A percentile compares a stretch with the other conserved stretches of the same genome.
Evolutionary conservation across 2,888 invertebrate genomes (phyloP).

Genomic region (Parascotia fuliginaria): DNA sequence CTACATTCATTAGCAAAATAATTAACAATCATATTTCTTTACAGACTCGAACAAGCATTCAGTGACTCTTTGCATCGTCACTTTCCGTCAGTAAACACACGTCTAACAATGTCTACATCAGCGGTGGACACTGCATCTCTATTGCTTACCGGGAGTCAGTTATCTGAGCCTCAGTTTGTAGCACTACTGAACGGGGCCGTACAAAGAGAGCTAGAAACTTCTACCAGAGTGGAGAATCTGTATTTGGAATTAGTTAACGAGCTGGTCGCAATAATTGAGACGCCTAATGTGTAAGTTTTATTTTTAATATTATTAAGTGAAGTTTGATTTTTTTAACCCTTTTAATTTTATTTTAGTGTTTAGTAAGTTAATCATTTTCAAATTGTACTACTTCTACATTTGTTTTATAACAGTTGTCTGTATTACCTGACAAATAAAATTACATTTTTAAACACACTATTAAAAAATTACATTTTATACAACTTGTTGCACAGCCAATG

Average conservation of each 20-base stretch:
- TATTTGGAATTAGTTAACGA: slow-evolving; percentile 86
- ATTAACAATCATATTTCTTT: too few relatives aligned
- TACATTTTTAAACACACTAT: too few relatives aligned
- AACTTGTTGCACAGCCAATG: slow-evolving; percentile 87
- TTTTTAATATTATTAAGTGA: neutral
- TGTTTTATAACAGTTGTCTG: too few relatives aligned
- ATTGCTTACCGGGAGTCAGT: slow-evolving; percentile 72
- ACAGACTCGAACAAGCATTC: slow-evolving; percentile 84
- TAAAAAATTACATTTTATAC: neutral
- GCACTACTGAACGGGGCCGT: slow-evolving; percentile 57
- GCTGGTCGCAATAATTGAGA: slow-evolving; percentile 79
- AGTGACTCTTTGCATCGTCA: slow-evolving; percentile 84
- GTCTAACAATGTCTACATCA: slow-evolving; percentile 80
- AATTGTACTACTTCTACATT: too few relatives aligned
- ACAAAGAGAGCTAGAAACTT: slow-evolving; percentile 65
- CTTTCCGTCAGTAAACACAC: slow-evolving; percentile 88
- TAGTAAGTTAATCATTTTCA: too few relatives aligned
- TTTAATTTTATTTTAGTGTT: too few relatives aligned
- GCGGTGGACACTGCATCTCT: slow-evolving; percentile 79
- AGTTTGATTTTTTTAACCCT: too few relatives aligned
- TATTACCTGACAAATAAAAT: too few relatives aligned
- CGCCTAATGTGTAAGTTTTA: slow-evolving; percentile 70
- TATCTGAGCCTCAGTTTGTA: slow-evolving; percentile 54
- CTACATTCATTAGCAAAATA: too few relatives aligned
- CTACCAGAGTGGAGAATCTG: slow-evolving; percentile 73